phyloP scores from a whole-genome alignment of 2,797 vertebrate species.

The Moxostoma hubbsi region DNA sequence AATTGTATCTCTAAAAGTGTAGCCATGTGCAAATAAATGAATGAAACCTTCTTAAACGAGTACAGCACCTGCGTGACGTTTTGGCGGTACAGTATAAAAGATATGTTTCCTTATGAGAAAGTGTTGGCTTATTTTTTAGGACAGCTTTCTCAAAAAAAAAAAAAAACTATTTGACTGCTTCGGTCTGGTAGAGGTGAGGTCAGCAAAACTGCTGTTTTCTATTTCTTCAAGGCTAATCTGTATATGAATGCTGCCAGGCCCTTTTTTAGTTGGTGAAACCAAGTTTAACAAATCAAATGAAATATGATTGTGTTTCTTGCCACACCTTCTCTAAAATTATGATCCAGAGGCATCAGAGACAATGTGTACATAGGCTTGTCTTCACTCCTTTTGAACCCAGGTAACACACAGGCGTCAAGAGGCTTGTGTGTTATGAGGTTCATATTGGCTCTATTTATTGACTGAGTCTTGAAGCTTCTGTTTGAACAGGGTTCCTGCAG shows the following conservation, averaged over 20 bases:
- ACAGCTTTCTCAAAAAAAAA: not conserved
- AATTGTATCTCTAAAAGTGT: too few relatives aligned
- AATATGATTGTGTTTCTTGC: constrained; percentile 1
- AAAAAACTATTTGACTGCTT: not conserved
- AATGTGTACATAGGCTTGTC: constrained; percentile 32
- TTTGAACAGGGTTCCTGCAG: constrained; percentile 47
- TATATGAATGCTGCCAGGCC: not conserved
- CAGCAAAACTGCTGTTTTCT: not conserved
- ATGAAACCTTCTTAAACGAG: too few relatives aligned
- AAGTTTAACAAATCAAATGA: constrained; percentile 32
- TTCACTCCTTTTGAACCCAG: constrained; percentile 32
- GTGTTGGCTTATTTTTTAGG: too few relatives aligned
- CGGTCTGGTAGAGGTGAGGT: constrained; percentile 1
- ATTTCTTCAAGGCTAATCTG: not conserved
- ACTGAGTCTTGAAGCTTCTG: constrained; percentile 40
- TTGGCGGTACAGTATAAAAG: too few relatives aligned
- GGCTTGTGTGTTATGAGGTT: constrained; percentile 37
- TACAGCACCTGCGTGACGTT: too few relatives aligned
- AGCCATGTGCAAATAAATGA: too few relatives aligned
- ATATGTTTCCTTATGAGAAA: too few relatives aligned
- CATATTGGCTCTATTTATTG: constrained; percentile 42
- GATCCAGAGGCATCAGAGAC: constrained; percentile 8
- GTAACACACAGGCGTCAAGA: constrained; percentile 43
- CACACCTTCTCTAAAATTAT: constrained; percentile 29
- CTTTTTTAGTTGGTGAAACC: not conserved